Percentiles rank a stretch among this genome's conserved stretches.
Conservation (phyloP, 1,140 invertebrate species). For the Prorops nasuta region DNA sequence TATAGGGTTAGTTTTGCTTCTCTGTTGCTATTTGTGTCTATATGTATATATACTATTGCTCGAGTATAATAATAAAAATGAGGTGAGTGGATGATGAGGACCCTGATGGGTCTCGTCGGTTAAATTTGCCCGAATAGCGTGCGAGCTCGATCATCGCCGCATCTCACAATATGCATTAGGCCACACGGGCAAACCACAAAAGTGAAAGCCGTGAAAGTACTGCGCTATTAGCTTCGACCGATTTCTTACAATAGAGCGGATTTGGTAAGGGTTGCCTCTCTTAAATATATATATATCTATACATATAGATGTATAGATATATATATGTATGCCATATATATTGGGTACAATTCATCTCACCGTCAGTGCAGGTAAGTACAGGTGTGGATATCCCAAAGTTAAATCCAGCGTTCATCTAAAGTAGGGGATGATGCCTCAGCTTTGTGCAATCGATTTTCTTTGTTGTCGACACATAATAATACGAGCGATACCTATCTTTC, state of each 20-base stretch:
- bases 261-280: constrained; percentile 37
- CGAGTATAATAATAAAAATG: no score
- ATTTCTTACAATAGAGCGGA: constrained; percentile 46
- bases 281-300: no score
- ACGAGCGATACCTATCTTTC: no score
- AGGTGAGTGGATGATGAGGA: no score
- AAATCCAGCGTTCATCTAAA: constrained; percentile 31
- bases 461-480: no score
- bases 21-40: no score
- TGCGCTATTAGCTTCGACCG: constrained; percentile 49
- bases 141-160: constrained; percentile 7
- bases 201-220: constrained; percentile 44
- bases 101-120: no score
- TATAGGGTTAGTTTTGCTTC: no score
- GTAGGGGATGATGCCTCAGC: constrained; percentile 17
- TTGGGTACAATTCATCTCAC: constrained; percentile 43
- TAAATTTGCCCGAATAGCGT: constrained; percentile 19
- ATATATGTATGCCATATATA: no score
- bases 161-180: no score
- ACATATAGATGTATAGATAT: no score
- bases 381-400: constrained; percentile 49
- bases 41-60: no score
- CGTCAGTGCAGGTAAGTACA: constrained; percentile 49
- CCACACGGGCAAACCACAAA: constrained; percentile 39
- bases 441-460: constrained; percentile 7